Evolutionary conservation across 2,797 vertebrate genomes (phyloP).

Genomic region (Pyrocephalus nanus): DNA sequence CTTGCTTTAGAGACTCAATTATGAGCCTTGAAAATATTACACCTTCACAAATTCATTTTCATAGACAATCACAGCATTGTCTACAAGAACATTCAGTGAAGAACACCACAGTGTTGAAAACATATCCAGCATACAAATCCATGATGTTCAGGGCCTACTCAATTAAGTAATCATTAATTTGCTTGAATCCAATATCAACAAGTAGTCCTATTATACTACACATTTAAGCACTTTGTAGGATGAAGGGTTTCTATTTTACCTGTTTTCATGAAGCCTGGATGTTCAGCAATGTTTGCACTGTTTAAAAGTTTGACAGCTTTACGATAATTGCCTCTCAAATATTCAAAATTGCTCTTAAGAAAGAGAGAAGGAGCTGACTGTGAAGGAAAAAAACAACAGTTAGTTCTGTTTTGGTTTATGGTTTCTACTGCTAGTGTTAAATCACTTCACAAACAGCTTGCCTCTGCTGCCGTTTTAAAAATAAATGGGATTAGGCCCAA

Average conservation of each 20-base stretch:
- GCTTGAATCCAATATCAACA: not conserved
- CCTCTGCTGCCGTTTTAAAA: not conserved
- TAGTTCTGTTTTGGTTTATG: not conserved
- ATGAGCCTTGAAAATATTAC: not conserved
- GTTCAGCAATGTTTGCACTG: constrained; percentile 95
- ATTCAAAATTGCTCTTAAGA: constrained; percentile 99
- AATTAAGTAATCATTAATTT: not conserved
- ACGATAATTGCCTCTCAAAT: constrained; percentile 96
- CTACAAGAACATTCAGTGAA: not conserved
- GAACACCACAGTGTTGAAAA: not conserved
- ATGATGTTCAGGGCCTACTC: not conserved
- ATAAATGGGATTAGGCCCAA: not conserved
- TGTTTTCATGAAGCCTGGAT: constrained; percentile 96
- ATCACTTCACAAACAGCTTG: not conserved
- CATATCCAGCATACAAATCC: not conserved
- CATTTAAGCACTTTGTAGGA: not conserved
- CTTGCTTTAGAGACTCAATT: not conserved
- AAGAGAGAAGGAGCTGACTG: constrained; percentile 96
- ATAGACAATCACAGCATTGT: not conserved
- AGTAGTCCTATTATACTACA: not conserved
- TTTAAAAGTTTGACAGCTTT: constrained; percentile 98
- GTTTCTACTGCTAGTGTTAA: not conserved
- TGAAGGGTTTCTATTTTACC: constrained; percentile 76
- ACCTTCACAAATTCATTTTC: not conserved
- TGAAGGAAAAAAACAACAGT: constrained; percentile 47